phyloP scores from a whole-genome alignment of 2,113 vertebrate species.

The Orthonyx spaldingii region DNA sequence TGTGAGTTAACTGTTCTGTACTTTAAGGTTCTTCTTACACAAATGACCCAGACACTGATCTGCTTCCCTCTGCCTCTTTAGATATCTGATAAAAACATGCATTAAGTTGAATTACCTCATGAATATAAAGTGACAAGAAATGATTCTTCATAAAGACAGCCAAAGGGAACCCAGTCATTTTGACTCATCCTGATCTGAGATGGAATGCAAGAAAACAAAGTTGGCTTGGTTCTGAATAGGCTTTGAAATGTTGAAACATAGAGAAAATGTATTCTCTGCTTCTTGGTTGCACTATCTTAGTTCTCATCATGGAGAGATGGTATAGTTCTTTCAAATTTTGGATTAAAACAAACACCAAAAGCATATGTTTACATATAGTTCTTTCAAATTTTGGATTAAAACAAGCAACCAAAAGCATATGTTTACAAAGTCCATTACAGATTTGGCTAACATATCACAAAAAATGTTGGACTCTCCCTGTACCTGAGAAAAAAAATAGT shows the following conservation, averaged over 20 bases:
- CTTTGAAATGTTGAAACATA: neutral
- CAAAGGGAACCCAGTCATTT: neutral
- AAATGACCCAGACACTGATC: neutral
- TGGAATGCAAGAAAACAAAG: neutral
- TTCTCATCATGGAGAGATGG: neutral
- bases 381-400: neutral
- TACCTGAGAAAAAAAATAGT: neutral
- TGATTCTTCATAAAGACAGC: neutral
- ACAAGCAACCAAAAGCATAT: neutral
- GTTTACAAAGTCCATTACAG: neutral
- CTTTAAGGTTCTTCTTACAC: neutral
- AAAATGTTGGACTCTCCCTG: neutral
- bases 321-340: neutral
- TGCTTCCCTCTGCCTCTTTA: neutral
- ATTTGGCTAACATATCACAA: neutral
- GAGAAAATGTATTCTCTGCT: neutral
- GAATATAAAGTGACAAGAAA: constrained; percentile 48
- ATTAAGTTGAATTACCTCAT: constrained; percentile 27
- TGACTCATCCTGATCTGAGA: neutral
- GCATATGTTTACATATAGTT: too few species aligned
- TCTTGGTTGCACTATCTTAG: neutral
- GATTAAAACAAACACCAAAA: neutral
- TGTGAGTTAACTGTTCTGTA: neutral
- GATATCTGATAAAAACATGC: neutral
- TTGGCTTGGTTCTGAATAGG: neutral